Evolutionary conservation across 2,888 invertebrate genomes (phyloP), one percentile per base, ranked within the genome.

Genomic region (Tipula helvola): DNA sequence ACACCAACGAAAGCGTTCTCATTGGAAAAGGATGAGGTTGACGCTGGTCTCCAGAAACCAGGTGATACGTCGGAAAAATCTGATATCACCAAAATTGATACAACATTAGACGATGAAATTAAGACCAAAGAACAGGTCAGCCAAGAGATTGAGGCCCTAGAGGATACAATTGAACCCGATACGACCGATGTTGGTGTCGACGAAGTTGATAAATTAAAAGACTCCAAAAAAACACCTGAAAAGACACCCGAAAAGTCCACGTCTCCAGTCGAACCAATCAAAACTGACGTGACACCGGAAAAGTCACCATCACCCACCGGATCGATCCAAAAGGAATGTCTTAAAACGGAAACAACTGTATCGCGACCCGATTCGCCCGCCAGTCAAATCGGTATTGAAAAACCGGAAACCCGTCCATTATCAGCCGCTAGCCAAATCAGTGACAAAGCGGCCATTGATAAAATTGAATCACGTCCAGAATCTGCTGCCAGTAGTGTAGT

Each of bases 1-100:
- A 89, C 89, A 83, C 83, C 89, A 12, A 89, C 88, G 0, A 87
- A 88, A 42, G 89, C 89, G 44, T 88, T 89, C 36, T 86, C 86
- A 3, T 85, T 87, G 3, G 88, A 88, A 16, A 88, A 88, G n/a
- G 71, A 41, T 86, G 41, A 18, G 10, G 42, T 71, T 36, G 41
- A 86, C 13, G 47, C 13, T 13, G 12, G 10, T 44, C 10, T 86
- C 18, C 47, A 86, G 12, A 42, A 71, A 28, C 71, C 47, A 36
- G 86, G 47, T n/a, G 28, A 28, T n/a, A 44, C 44, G 36, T 8
- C 28, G 4, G 36, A 44, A 5, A 28, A 28, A 13, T 28, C 18
- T 12, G 36, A 47, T 36, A 86, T 47, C 18, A 44, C 36, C 2
- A 47, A 86, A 44, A 47, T 13, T 86, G 86, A 44, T 7, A 44